Base-by-base conservation (phyloP, 2,113 vertebrate species). In the Cyprinus carpio region DNA sequence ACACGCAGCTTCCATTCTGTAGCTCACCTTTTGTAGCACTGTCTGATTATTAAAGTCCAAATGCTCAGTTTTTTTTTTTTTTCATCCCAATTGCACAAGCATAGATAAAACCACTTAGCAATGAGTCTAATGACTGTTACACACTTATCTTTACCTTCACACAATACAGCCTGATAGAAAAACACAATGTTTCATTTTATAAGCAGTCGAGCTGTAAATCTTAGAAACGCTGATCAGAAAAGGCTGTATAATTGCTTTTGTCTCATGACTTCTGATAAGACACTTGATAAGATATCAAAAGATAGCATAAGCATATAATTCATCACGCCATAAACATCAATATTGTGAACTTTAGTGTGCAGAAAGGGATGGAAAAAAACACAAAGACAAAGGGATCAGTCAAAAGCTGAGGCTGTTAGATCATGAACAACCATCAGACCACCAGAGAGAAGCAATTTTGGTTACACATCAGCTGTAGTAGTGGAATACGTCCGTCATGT, bases 261-360 rank as follows among this genome's bases (percentile, higher is more conserved):
- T 25, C 51, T 25, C 16, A 72, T 69, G 84, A 31, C 23, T 67
- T 18, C 18, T 72, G 74, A 84, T 85, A 88, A 56, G 75, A 15
- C 54, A 23, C 29, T 25, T 34, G 85, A 84, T 88, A 86, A 88
- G 85, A 84, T 82, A 84, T 25, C 43, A 29, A 29, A 11, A 75
- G 75, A n/a, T 75, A 79, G 37, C 75, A 75, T 34, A 51, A 43
- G 49, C 64, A 82, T 87, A 77, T 56, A 79, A 87, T n/a, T 51
- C 20, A 49, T 31, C 65, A n/a, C n/a, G n/a, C 29, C 56, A 83
- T 83, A 51, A 85, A 79, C 31, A 62, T 20, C 46, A 40, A 37
- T 46, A 62, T 12, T 58, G 54, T 34, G 46, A 72, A 84, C 65
- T 34, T 82, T 25, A 56, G 27, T 40, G 72, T 58, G 80, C 60